Percentiles rank a stretch among this genome's conserved stretches.
Evolutionary conservation across 2,888 invertebrate genomes (phyloP).

Genomic region (Tetropium fuscum): DNA sequence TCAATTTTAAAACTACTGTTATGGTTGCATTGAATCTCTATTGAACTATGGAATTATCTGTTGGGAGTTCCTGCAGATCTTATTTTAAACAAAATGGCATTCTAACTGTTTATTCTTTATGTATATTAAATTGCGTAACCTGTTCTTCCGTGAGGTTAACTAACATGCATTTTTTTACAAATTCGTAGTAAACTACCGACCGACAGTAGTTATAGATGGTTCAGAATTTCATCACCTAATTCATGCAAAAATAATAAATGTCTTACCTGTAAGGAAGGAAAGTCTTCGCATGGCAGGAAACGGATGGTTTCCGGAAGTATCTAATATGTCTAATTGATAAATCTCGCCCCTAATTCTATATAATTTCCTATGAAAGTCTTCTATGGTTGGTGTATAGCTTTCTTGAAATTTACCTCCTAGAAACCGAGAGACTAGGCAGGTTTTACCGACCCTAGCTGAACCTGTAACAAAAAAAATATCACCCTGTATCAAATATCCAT

Average conservation of each 20-base stretch:
- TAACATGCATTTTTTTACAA: no score
- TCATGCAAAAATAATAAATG: neutral
- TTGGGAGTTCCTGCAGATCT: neutral
- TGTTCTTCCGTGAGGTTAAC: no score
- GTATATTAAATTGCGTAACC: neutral
- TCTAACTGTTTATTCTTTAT: neutral
- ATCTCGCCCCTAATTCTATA: conserved; percentile 90
- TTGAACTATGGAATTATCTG: neutral
- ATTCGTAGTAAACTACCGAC: no score
- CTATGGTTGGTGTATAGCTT: conserved; percentile 92
- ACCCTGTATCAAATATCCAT: neutral
- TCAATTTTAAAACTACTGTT: no score
- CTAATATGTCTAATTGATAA: conserved; percentile 88
- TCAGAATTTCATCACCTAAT: neutral
- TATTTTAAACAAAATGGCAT: neutral
- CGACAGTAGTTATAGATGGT: no score
- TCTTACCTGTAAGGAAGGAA: conserved; percentile 85
- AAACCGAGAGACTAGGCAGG: conserved; percentile 86
- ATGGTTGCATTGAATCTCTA: neutral
- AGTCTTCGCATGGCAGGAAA: conserved; percentile 92
- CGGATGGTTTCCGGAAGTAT: conserved; percentile 92
- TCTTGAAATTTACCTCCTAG: conserved; percentile 88
- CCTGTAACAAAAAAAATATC: conserved; percentile 48
- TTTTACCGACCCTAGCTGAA: conserved; percentile 86
- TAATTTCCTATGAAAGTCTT: conserved; percentile 91